These are phyloP conservation scores for Sitta europaea DNA, from an alignment of 2,113 vertebrate genomes.

Conservation along the genomic window DNA sequence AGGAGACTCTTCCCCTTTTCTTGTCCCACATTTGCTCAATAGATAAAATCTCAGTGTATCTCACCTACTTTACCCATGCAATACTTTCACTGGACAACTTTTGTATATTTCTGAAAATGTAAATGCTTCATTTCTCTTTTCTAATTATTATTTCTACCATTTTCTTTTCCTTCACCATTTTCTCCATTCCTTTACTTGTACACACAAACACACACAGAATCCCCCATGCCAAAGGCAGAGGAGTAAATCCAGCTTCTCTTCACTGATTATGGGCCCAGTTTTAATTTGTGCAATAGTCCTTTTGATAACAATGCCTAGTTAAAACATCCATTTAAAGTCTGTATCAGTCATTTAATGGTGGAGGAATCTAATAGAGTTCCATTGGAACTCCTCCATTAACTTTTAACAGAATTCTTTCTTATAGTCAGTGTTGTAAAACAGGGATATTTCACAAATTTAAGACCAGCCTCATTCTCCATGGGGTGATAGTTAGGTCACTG, in stretches of 20 bases:
- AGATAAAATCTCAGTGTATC: neutral
- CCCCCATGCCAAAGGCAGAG: slow-evolving; percentile 49
- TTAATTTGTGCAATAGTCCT: slow-evolving; percentile 76
- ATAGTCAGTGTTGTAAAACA: slow-evolving; percentile 40
- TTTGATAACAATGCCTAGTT: slow-evolving; percentile 75
- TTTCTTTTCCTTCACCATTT: neutral
- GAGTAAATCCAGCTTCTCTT: slow-evolving; percentile 67
- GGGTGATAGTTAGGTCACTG: slow-evolving; percentile 45
- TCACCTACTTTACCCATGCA: neutral
- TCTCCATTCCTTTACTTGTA: neutral
- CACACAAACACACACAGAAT: neutral
- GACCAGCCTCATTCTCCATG: slow-evolving; percentile 44
- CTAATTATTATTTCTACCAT: neutral
- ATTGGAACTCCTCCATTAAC: slow-evolving; percentile 72
- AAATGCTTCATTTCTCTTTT: neutral
- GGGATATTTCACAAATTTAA: slow-evolving; percentile 38
- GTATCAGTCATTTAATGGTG: slow-evolving; percentile 69
- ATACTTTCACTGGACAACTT: neutral
- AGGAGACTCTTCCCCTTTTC: neutral
- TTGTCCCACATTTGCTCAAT: neutral
- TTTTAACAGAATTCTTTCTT: slow-evolving; percentile 71
- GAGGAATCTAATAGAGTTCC: slow-evolving; percentile 72
- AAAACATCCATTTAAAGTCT: slow-evolving; percentile 76
- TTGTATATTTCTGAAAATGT: neutral
- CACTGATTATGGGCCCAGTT: slow-evolving; percentile 65